Base-by-base conservation (phyloP, 2,888 invertebrate genomes). In the Laspeyria flexula region DNA sequence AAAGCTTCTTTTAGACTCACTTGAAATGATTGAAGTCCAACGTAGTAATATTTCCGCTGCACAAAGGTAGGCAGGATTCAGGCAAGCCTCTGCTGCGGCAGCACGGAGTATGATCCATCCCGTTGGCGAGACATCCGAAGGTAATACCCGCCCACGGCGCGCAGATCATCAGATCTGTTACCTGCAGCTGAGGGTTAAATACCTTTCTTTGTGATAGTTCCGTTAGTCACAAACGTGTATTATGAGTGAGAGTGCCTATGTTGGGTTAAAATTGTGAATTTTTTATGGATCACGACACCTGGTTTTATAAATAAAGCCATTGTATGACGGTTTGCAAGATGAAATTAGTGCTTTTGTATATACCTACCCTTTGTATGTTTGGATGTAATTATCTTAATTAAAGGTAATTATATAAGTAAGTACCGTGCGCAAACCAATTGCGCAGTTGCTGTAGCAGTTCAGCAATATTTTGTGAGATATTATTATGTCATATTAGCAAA, bases 91-190 rank as follows among this genome's bases (percentile, higher is more conserved):
- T 87, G 0, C 95, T 93, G 18, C 94, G 92, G 77, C 97, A 97
- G 85, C 97, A 97, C 0, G 96, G 95, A 0, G 96, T 95, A 81
- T 97, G 97, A 87, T 97, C 97, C 74, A 95, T 93, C 0, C 96
- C 95, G 64, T 97, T 96, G 34, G 96, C 95, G 51, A 97, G 89
- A 73, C 97, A 97, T 7, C 95, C 94, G 80, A 97, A 97, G 0
- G 96, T 96, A 21, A 95, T 95, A 2, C 95, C 94, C 0, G 96
- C 96, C 96, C 97, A 97, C 0, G 97, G 97, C 0, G 97, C 97
- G 84, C 97, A 97, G 33, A 97, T 96, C 96, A 97, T 97, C 78
- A 97, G 92, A 81, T 97, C 97, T 35, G 97, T 96, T 59, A 96
- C 94, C 90, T 95, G 93, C 66, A 94, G 90, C 91, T 91, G 81